Evolutionary conservation across 2,888 invertebrate species (phyloP), one percentile per base, ranked within the genome.

Genomic region (Chaitophorus viminalis): DNA sequence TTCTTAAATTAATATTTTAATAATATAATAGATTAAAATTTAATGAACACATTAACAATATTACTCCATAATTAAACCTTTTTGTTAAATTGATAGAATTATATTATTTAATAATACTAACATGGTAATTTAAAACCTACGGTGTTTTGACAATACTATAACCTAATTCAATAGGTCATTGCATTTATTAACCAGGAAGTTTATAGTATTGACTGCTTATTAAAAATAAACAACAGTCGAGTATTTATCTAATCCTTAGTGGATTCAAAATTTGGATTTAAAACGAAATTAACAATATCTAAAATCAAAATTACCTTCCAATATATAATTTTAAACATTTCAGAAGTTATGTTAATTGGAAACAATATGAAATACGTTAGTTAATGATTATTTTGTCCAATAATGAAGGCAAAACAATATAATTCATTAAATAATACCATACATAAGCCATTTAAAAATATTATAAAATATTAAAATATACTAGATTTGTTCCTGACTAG

Each of bases 111-210:
- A 82, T 72, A 82, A 82, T 70, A 82, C 52, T 46, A 81, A 81
- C 46, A 46, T 70, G 39, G 68, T 82, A 72, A 72, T 52, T 21
- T 36, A 82, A 72, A 52, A 72, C 31, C 25, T 17, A 72, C 33
- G 60, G 36, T 85, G 70, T 79, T 79, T 79, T 79, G 36, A 87
- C n/a, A 72, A 87, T 65, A 36, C 39, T 60, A 25, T 87, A 87
- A 87, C 79, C 72, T 79, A 87, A 79, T 74, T 87, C 46, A 6
- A 74, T 36, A 72, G 86, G 86, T 87, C 86, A 87, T 79, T 87
- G 86, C 60, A 87, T 87, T 79, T 36, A 25, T 79, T 79, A 79
- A 79, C 36, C 86, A 87, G 72, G 70, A 87, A 79, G 74, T 54
- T 25, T 74, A 29, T 78, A 54, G 29, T 29, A 72, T 54, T 74